phyloP scores from a whole-genome alignment of 2,888 invertebrate species.

The Drosophila maculinotata region DNA sequence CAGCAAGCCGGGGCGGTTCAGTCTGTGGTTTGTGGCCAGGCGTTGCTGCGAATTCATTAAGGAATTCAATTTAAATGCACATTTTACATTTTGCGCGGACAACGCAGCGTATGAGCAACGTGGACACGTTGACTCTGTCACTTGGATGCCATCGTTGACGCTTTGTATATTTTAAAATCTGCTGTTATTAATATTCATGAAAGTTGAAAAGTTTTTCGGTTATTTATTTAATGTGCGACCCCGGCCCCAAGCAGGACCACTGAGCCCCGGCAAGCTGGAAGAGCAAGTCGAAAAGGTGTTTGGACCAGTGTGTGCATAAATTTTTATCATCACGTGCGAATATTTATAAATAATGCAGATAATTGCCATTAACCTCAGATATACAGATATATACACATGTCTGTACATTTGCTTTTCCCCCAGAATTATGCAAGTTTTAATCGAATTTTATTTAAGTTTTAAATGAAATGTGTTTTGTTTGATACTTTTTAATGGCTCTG shows the following conservation, averaged over 20 bases:
- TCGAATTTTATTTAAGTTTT: conserved; percentile 61
- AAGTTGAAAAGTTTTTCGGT: conserved; percentile 75
- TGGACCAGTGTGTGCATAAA: conserved; percentile 54
- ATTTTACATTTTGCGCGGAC: conserved; percentile 63
- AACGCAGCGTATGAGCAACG: conserved; percentile 60
- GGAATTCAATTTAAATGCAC: conserved; percentile 79
- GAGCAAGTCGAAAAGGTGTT: conserved; percentile 27
- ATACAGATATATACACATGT: background rate
- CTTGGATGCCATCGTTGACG: conserved; percentile 49
- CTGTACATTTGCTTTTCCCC: background rate
- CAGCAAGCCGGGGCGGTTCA: conserved; percentile 21
- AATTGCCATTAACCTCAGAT: conserved; percentile 50
- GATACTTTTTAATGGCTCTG: conserved; percentile 40
- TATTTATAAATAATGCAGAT: conserved; percentile 58
- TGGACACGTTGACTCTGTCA: conserved; percentile 49
- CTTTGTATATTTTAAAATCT: conserved; percentile 55
- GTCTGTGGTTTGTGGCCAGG: conserved; percentile 44
- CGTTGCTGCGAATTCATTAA: conserved; percentile 71
- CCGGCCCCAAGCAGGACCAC: background rate
- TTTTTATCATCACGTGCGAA: conserved; percentile 54
- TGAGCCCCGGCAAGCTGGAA: conserved; percentile 6
- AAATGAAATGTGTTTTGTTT: conserved; percentile 35
- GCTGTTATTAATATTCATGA: conserved; percentile 79
- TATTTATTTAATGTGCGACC: conserved; percentile 73
- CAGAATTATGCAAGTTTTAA: conserved; percentile 49